Base-by-base conservation (phyloP, 2,113 vertebrate species). In the Geococcyx californianus region DNA sequence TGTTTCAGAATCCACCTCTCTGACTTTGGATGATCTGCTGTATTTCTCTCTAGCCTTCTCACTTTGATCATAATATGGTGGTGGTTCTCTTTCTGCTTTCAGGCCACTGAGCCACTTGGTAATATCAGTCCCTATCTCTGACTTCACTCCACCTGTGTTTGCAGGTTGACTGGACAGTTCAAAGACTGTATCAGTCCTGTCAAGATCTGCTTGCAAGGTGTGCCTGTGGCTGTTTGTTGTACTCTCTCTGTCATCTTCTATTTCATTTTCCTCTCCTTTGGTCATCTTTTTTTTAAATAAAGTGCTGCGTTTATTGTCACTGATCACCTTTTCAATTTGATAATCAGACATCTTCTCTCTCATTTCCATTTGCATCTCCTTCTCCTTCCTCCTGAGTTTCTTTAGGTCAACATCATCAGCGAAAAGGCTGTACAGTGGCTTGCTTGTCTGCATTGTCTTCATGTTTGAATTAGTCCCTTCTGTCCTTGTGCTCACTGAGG, bases 241-340 rank as follows among this genome's bases (percentile, higher is more conserved):
- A 17, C 87, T 97, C 89, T 95, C 97, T 9, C 29, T 16, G 52
- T 94, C 95, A 80, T 96, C 95, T 14, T 97, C 96, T 29, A 19
- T 64, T 91, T 60, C 95, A 80, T 95, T 94, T 36, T 98, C 98
- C 2, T 98, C 98, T 23, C 97, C 98, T 94, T 98, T 98, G 5
- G 96, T 97, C 92, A 98, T 98, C 96, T 99, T 99, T 90, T 99
- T 99, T 97, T 99, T 99, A 97, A 98, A 99, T 56, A 99, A 96
- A 25, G 98, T 99, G 96, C 99, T 99, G 66, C 99, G 99, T 70
- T 98, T 99, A 96, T 99, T 99, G 97, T 99, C 98, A 16, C 98
- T 98, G 44, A 98, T 97, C 86, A 99, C 98, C 96, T 99, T 99
- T 97, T 99, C 99, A 87, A 98, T 94, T 75, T 98, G 98, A 66